These are phyloP conservation scores for Melierax canorus DNA, from an alignment of 2,113 vertebrate genomes.

Conservation along the genomic window DNA sequence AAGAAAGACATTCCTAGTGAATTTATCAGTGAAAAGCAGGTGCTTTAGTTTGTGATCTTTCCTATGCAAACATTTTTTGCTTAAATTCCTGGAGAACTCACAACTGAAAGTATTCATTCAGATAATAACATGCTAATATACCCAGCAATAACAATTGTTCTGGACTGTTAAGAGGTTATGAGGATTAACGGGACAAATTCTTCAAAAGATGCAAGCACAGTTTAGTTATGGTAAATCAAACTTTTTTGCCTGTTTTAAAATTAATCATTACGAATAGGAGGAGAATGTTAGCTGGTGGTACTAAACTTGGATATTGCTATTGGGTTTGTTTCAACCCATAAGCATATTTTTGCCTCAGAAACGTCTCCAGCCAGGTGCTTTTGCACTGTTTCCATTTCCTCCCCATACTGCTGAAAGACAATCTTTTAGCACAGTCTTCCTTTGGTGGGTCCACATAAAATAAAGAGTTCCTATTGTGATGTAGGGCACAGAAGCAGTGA, in stretches of 20 bases:
- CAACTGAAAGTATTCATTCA: neutral
- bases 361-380: neutral
- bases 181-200: neutral
- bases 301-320: neutral
- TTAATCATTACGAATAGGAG: neutral
- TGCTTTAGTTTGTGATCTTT: neutral
- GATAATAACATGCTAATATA: neutral
- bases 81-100: neutral
- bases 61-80: neutral
- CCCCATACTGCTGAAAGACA: neutral
- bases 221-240: neutral
- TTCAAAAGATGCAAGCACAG: neutral
- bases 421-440: neutral
- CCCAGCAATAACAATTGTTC: fast-evolving
- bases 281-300: neutral
- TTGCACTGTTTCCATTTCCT: neutral
- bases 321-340: neutral
- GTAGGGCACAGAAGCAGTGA: neutral
- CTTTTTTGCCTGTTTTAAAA: neutral
- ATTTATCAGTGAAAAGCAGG: neutral
- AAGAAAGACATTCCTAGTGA: neutral
- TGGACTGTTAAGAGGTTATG: neutral
- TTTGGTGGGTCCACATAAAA: neutral
- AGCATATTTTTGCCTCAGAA: neutral
- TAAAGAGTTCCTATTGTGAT: neutral